Evolutionary conservation across 2,888 invertebrate genomes (phyloP), one percentile per base, ranked within the genome.

Genomic region (Platycnemis pennipes): DNA sequence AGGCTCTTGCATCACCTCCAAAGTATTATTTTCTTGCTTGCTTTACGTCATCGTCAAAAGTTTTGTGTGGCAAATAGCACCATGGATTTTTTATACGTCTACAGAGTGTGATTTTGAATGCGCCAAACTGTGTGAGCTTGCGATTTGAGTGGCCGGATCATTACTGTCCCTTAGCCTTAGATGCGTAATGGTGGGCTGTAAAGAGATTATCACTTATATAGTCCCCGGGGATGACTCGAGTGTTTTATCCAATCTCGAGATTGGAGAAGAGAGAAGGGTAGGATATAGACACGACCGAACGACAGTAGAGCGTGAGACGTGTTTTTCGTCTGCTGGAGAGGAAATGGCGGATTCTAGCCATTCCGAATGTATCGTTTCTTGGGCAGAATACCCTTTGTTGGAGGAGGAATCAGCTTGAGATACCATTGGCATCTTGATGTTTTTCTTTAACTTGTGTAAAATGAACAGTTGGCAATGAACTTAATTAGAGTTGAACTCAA

Each of bases 191-290:
- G 77, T 37, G 31, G 77, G 37, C 77, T 26, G 77, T 77, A 37
- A 77, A 77, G 77, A 77, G 37, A 77, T 77, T 77, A 77, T 77
- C 77, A 37, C 77, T 31, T n/a, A 26, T 77, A 77, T 77, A 31
- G 77, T 77, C 37, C 77, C 37, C 77, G n/a, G 31, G 16, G 77
- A 77, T 37, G 31, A 37, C 4, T 22, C 77, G 77, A 77, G 77
- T 77, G 16, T 31, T 37, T 77, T 37, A 77, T 77, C 77, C 37
- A 77, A 37, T 77, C 77, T 77, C 37, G 8, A 37, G 37, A 77
- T 77, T 77, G 77, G 37, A 77, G 31, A 13, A 37, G 16, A 37
- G 77, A 11, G 4, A 13, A 1, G 5, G 11, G 31, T 31, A 16
- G 3, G 77, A 77, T 13, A 77, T 3, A 22, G 13, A 77, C 31